Conservation (phyloP, 2,113 vertebrate genomes). For the Nothoprocta pentlandii region DNA sequence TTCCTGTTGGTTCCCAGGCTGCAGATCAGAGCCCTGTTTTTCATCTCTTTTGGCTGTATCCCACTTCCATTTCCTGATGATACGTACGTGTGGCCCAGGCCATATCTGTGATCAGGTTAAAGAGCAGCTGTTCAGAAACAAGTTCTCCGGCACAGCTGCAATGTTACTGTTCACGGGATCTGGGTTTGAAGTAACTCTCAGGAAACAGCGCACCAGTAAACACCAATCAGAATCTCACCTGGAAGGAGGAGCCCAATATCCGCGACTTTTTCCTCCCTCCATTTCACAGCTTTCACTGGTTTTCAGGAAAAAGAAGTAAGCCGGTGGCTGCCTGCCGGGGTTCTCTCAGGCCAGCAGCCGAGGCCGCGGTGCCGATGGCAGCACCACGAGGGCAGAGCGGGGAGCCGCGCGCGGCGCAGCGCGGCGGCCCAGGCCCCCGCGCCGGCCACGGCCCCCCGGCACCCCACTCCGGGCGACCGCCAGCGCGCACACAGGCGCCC, state of each 20-base stretch:
- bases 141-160: neutral
- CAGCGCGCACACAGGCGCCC: no score
- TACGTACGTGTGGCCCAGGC: neutral
- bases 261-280: neutral
- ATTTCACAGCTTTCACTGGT: neutral
- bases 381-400: neutral
- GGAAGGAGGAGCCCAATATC: neutral
- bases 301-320: neutral
- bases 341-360: neutral
- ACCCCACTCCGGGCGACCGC: no score
- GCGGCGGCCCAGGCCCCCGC: no score
- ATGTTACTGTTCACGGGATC: neutral
- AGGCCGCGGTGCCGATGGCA: neutral
- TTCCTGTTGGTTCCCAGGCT: neutral
- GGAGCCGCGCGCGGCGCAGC: neutral
- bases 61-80: neutral
- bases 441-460: no score
- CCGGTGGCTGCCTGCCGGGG: rapidly evolving
- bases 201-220: neutral
- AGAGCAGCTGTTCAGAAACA: neutral
- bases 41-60: neutral
- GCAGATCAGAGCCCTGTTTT: neutral
- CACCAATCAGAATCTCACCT: neutral
- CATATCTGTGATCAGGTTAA: neutral
- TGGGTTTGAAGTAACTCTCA: neutral